phyloP scores from a whole-genome alignment of 1,140 invertebrate species.

The Drosophila gunungcola region DNA sequence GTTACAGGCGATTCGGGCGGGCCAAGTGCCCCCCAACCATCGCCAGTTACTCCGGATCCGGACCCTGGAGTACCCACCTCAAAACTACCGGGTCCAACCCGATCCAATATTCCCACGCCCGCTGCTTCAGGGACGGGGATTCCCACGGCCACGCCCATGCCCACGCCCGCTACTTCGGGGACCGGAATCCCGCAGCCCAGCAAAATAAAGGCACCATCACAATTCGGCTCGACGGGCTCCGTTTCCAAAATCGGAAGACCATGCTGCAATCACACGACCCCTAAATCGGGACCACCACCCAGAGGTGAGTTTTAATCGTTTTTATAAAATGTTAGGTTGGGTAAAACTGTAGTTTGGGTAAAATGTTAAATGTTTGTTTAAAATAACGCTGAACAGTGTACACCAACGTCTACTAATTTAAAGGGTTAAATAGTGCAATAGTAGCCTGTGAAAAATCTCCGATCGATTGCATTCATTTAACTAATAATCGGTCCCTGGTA shows the following conservation, averaged over 20 bases:
- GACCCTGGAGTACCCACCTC: slow-evolving; percentile 12
- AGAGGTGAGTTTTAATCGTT: slow-evolving; percentile 61
- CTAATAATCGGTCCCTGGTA: too few species aligned
- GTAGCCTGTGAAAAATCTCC: too few species aligned
- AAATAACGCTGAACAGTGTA: too few species aligned
- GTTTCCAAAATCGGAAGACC: slow-evolving; percentile 76
- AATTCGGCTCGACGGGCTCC: slow-evolving; percentile 56
- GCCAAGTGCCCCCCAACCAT: slow-evolving; percentile 5
- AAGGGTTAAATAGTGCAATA: too few species aligned
- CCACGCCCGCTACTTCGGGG: slow-evolving; percentile 59
- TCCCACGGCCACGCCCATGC: slow-evolving; percentile 55
- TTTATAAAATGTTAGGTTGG: not conserved
- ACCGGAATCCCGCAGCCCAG: slow-evolving; percentile 64
- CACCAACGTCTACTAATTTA: too few species aligned
- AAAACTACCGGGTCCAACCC: slow-evolving; percentile 34
- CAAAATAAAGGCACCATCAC: slow-evolving; percentile 62
- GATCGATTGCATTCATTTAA: too few species aligned
- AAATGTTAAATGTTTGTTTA: too few species aligned
- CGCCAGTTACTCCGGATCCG: slow-evolving; percentile 12
- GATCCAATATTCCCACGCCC: slow-evolving; percentile 69
- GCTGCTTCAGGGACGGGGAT: slow-evolving; percentile 62
- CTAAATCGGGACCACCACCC: slow-evolving; percentile 75
- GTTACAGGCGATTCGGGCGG: slow-evolving; percentile 5
- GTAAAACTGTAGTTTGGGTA: not conserved
- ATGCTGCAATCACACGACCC: slow-evolving; percentile 70